Percentiles rank a stretch among this genome's conserved stretches.
Conservation (phyloP, 1,140 invertebrate species). For the Matsumurasca onukii region DNA sequence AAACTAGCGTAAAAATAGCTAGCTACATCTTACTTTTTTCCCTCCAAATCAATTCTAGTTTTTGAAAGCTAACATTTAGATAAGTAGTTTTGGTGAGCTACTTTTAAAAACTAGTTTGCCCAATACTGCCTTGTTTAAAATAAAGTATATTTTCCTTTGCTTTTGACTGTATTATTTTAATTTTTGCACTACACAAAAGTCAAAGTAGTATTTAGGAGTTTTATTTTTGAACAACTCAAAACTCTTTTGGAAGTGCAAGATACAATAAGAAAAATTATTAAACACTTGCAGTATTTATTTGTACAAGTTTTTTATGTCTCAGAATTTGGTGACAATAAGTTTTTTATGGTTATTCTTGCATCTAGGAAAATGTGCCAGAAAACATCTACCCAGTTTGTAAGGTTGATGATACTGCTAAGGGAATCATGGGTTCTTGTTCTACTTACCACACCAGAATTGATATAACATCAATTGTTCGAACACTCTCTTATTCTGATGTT, state of each 20-base stretch:
- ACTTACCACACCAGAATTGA: constrained; percentile 56
- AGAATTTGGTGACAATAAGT: constrained; percentile 21
- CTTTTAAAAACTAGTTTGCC: too few species aligned
- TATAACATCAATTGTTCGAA: constrained; percentile 49
- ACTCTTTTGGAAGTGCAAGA: not conserved
- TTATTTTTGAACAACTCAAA: not conserved
- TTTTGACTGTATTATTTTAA: not conserved
- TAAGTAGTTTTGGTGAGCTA: too few species aligned
- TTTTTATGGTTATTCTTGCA: constrained; percentile 44
- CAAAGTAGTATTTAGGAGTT: not conserved
- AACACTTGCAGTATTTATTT: not conserved
- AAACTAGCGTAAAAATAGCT: too few species aligned
- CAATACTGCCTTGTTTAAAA: too few species aligned
- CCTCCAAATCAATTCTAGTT: too few species aligned
- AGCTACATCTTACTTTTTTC: too few species aligned
- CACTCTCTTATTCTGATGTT: constrained; percentile 50
- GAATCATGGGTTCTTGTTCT: constrained; percentile 67
- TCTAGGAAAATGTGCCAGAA: constrained; percentile 53
- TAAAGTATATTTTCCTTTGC: too few species aligned
- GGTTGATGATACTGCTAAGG: constrained; percentile 54
- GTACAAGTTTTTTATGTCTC: constrained; percentile 6
- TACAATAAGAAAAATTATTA: not conserved
- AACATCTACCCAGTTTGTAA: constrained; percentile 64
- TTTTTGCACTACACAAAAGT: not conserved
- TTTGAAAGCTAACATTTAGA: too few species aligned